These are phyloP conservation scores for Tenualosa ilisha DNA, from an alignment of 2,797 vertebrate genomes.

Conservation along the genomic window DNA sequence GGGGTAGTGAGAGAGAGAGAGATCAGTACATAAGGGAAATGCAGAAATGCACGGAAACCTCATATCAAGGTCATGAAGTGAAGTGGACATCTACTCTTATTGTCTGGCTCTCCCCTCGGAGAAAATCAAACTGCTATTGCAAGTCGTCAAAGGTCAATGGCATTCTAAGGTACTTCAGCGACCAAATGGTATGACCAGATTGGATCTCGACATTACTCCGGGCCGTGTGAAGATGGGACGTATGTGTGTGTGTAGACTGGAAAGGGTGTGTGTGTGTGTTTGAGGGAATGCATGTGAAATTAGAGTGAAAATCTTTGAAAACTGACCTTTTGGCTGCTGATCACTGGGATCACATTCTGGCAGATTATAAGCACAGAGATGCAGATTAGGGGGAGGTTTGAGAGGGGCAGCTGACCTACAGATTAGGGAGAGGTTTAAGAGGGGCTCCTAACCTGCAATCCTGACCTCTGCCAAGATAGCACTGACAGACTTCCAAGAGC, in stretches of 20 bases:
- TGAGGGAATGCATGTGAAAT: not conserved
- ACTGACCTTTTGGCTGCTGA: not conserved
- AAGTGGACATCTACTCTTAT: not conserved
- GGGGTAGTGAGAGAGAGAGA: not conserved
- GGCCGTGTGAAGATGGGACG: not conserved
- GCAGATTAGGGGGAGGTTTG: not conserved
- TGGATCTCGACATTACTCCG: not conserved
- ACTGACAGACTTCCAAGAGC: not conserved
- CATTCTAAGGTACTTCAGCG: not conserved
- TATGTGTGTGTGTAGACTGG: too few relatives aligned
- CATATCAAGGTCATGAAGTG: not conserved
- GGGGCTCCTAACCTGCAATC: not conserved
- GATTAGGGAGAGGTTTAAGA: not conserved
- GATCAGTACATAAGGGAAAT: not conserved
- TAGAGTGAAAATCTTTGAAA: not conserved
- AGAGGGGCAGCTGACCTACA: too few relatives aligned
- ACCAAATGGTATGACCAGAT: not conserved
- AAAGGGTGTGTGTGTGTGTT: not conserved
- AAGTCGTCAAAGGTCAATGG: not conserved
- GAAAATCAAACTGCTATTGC: not conserved
- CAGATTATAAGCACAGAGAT: not conserved
- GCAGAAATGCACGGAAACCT: not conserved
- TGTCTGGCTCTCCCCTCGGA: not conserved
- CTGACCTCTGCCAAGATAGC: not conserved
- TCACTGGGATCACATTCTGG: not conserved